A percentile compares a stretch with the other conserved stretches of the same genome.
Evolutionary conservation across 2,888 invertebrate genomes (phyloP).

Genomic region (Agriopis leucophaearia): DNA sequence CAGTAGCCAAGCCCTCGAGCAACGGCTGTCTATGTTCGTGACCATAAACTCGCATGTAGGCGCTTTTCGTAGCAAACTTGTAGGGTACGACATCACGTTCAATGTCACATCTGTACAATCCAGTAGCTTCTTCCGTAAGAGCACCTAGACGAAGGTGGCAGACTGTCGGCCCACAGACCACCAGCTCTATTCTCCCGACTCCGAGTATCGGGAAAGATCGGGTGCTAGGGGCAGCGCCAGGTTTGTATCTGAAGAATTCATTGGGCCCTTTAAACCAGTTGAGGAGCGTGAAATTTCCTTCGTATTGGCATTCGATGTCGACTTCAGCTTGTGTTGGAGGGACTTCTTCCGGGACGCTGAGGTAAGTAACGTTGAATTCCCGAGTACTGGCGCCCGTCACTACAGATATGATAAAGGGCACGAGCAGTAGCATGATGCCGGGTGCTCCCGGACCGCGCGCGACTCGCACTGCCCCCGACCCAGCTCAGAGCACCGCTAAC

Average conservation of each 20-base stretch:
- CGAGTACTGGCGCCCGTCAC: constrained; percentile 53
- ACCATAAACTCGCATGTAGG: constrained; percentile 73
- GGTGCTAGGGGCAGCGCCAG: constrained; percentile 72
- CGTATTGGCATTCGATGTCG: constrained; percentile 77
- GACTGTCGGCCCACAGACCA: constrained; percentile 71
- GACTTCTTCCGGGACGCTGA: constrained; percentile 69
- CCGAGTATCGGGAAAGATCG: constrained; percentile 72
- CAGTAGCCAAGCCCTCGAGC: constrained; percentile 70
- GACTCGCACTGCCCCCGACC: constrained; percentile 70
- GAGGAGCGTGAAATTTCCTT: constrained; percentile 79
- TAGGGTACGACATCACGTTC: constrained; percentile 75
- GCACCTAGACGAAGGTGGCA: constrained; percentile 71
- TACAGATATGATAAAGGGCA: constrained; percentile 53
- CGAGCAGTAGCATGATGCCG: constrained; percentile 72
- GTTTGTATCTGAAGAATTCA: constrained; percentile 79
- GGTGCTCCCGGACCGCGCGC: constrained; percentile 62
- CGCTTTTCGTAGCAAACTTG: constrained; percentile 67
- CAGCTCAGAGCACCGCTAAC: constrained; percentile 63
- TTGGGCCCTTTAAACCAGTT: constrained; percentile 77
- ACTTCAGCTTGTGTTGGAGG: constrained; percentile 66
- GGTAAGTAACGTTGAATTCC: constrained; percentile 70
- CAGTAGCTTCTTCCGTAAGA: constrained; percentile 74
- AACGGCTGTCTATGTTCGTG: constrained; percentile 67
- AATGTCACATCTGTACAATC: constrained; percentile 76
- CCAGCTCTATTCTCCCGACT: constrained; percentile 70